Evolutionary conservation across 2,797 vertebrate species (phyloP).

Genomic region (Threskiornis aethiopicus): DNA sequence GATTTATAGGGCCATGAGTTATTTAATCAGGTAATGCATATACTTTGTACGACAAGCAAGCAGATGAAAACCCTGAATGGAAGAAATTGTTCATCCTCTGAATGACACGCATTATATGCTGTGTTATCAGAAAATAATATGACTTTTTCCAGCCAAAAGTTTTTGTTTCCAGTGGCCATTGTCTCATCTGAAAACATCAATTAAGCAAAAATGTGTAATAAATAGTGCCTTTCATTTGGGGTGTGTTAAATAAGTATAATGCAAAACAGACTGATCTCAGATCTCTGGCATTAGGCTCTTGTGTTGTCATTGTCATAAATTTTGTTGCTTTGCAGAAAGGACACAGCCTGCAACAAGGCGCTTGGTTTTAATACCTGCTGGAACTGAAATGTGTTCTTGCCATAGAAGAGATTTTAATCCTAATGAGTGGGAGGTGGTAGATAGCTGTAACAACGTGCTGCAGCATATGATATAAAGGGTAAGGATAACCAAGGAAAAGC

Average conservation of each 20-base stretch:
- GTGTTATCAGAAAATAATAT: background rate
- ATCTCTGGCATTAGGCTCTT: background rate
- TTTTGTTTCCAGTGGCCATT: background rate
- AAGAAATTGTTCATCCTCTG: constrained; percentile 26
- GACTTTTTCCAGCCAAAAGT: background rate
- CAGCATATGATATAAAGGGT: background rate
- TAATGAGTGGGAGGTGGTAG: background rate
- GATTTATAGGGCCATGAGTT: constrained; percentile 61
- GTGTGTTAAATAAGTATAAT: background rate
- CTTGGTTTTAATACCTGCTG: background rate
- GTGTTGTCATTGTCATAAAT: background rate
- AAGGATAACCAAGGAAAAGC: background rate
- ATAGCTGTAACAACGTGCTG: background rate
- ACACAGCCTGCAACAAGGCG: background rate
- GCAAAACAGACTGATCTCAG: background rate
- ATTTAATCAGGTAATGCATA: constrained; percentile 55
- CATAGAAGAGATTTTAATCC: background rate
- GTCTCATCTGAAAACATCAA: background rate
- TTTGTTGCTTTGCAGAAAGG: background rate
- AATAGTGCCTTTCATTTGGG: background rate
- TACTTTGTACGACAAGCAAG: constrained; percentile 20
- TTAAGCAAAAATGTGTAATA: constrained; percentile 2
- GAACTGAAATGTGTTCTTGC: background rate
- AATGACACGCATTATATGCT: background rate
- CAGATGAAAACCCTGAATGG: constrained; percentile 44